Evolutionary conservation across 2,888 invertebrate species (phyloP), one percentile per base, ranked within the genome.

Genomic region (Anthophora plumipes): DNA sequence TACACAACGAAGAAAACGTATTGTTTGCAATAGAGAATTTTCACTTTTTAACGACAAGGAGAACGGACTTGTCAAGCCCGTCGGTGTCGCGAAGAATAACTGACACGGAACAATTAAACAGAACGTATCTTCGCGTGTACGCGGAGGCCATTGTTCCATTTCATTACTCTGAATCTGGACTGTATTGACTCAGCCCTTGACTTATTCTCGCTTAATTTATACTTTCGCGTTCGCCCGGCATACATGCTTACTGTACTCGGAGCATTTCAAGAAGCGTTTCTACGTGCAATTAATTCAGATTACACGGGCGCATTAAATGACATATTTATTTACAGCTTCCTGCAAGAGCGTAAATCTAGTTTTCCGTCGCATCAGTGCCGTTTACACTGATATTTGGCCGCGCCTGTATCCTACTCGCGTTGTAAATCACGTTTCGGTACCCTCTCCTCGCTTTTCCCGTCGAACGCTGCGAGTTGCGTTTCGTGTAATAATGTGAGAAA

Each of bases 321-420:
- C 64, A 82, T 84, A 85, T 88, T 84, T 90, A 90, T 90, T 90
- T 89, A 85, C 86, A 87, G 84, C 84, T 89, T 90, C 88, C 89
- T 85, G 66, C 76, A 64, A 74, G 73, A 82, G 86, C 86, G 89
- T 90, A 89, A 91, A 90, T 90, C 84, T 84, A 84, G 85, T 89
- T 90, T 89, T 89, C 89, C 89, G 85, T 88, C 89, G 89, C 86
- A 88, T 85, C 85, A 87, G 87, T 84, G 83, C 86, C 85, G 89
- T 89, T 89, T 88, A 89, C 83, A 84, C 75, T 77, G 83, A 84
- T 85, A 86, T 86, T 87, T 83, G 79, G 87, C 70, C 60, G 70
- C 71, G 77, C 54, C 59, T 39, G 75, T 75, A 71, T 77, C 82
- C 74, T 72, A 72, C 74, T 71, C 76, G 64, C 67, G 41, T 59